These are phyloP conservation scores for Drosophila repletoides DNA, from an alignment of 1,140 invertebrate genomes.

Conservation along the genomic window DNA sequence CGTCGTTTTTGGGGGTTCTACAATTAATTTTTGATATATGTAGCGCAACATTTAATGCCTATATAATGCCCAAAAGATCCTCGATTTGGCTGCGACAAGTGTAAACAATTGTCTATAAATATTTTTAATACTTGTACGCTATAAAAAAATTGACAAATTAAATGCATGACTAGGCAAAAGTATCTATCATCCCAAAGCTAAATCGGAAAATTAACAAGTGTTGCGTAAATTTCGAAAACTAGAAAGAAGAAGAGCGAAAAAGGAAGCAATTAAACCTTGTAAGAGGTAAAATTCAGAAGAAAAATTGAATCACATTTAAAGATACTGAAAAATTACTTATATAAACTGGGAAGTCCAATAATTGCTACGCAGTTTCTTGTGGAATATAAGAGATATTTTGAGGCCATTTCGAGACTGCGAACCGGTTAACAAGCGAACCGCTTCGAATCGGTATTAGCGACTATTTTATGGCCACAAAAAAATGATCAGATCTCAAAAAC, in stretches of 20 bases:
- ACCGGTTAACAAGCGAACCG: too few species aligned
- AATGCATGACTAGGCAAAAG: conserved; percentile 7
- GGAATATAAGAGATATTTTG: too few species aligned
- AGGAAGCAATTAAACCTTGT: conserved; percentile 37
- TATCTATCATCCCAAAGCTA: too few species aligned
- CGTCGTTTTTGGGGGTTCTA: conserved; percentile 36
- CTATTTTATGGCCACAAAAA: too few species aligned
- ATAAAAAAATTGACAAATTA: conserved; percentile 47
- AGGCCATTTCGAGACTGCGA: too few species aligned
- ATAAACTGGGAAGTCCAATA: too few species aligned
- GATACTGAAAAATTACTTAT: too few species aligned
- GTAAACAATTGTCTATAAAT: conserved; percentile 67
- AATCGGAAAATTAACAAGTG: conserved; percentile 25
- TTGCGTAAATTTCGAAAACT: not conserved
- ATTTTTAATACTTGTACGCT: conserved; percentile 37
- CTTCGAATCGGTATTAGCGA: too few species aligned
- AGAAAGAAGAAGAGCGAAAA: not conserved
- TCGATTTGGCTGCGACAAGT: conserved; percentile 45
- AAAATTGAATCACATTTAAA: too few species aligned
- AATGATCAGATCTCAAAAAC: too few species aligned
- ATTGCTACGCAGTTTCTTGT: too few species aligned
- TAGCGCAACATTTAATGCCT: conserved; percentile 54
- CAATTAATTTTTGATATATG: conserved; percentile 70
- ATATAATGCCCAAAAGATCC: not conserved
- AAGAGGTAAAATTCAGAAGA: conserved; percentile 1